These are phyloP conservation scores for Lithobates sylvaticus DNA, from an alignment of 2,797 vertebrate species.

Conservation along the genomic window DNA sequence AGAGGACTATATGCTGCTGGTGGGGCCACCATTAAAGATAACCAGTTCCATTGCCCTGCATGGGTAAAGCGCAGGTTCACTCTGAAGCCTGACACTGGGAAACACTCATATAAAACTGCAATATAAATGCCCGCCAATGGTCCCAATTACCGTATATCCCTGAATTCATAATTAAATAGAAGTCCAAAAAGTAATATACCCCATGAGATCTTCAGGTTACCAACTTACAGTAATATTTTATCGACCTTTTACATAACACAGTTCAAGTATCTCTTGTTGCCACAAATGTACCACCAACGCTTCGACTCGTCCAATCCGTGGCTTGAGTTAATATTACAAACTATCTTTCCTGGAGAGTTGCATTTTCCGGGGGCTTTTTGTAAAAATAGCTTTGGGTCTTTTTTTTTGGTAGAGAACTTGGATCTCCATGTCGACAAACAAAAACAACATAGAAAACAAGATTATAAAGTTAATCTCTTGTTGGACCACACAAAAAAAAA, in stretches of 20 bases:
- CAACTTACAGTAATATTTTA: not conserved
- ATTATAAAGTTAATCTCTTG: not conserved
- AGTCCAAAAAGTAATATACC: not conserved
- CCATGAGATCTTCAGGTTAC: not conserved
- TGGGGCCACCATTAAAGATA: too few species aligned
- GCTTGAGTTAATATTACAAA: not conserved
- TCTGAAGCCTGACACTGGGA: too few species aligned
- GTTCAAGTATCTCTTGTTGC: not conserved
- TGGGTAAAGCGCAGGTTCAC: too few species aligned
- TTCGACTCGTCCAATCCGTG: not conserved
- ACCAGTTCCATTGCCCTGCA: too few species aligned
- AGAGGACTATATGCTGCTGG: too few species aligned
- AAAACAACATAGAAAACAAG: not conserved
- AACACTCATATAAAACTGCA: too few species aligned
- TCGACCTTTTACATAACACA: not conserved
- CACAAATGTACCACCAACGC: not conserved
- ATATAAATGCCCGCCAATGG: too few species aligned
- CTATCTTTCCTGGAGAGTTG: not conserved
- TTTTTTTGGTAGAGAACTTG: not conserved
- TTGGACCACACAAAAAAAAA: not conserved
- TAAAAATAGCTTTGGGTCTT: not conserved
- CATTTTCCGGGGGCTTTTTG: not conserved
- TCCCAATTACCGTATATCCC: too few species aligned
- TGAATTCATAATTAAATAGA: too few species aligned
- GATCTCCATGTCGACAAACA: not conserved